Base-by-base conservation (phyloP, 2,888 invertebrate genomes). In the Rhamnusium bicolor region DNA sequence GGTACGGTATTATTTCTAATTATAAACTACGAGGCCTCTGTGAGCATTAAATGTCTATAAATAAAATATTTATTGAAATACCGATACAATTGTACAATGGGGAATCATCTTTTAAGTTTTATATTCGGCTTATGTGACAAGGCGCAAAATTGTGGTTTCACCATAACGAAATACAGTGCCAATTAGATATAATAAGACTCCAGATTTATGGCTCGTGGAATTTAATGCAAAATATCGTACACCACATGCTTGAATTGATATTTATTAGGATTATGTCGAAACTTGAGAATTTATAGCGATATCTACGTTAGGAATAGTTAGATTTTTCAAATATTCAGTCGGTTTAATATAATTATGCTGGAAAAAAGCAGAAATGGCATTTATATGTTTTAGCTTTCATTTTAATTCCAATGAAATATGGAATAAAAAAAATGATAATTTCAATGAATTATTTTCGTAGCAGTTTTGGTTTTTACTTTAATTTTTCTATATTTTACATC, bases 171-270 rank as follows among this genome's bases (percentile, higher is more conserved):
- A 75, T 75, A 62, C 61, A 51, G 56, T 76, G 77, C 76, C 80
- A 80, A 80, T 80, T 80, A 80, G 63, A 74, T 73, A 71, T 80
- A 80, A 79, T 79, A 76, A 76, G 80, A 71, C n/a, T 49, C 60
- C 51, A 58, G 71, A 75, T 77, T 80, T 77, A 76, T 70, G 69
- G 18, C 60, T 61, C 18, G 67, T 58, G 68, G 71, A 72, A 70
- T 69, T 53, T 53, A 29, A 53, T 62, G 62, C 19, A n/a, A 47
- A 46, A 14, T 14, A n/a, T 54, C 54, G 24, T 24, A 54, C 24
- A 6, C n/a, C 54, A 54, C 54, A 54, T n/a, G 24, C n/a, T 1
- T 6, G 24, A 54, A 14, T 24, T 54, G 5, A 40, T 40, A n/a
- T 40, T 21, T 53, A 12, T 53, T 53, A 21, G 12, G 24, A 3